Evolutionary conservation across 2,113 vertebrate species (phyloP), one percentile per base, ranked within the genome.

Genomic region (Hypanus sabinus): DNA sequence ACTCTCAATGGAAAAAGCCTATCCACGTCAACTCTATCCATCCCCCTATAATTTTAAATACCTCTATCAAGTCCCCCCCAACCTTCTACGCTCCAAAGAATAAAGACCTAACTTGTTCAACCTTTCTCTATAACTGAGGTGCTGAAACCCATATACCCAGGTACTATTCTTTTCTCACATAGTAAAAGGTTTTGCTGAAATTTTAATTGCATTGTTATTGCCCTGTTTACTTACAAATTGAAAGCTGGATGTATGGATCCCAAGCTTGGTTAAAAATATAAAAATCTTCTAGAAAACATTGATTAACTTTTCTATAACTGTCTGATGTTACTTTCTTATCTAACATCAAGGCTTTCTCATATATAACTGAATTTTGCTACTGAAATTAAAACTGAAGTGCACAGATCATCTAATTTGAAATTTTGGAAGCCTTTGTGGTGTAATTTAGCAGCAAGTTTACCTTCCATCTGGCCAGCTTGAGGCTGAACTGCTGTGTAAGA

Each of bases 391-490:
- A 30, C n/a, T 30, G 16, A 62, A 62, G 62, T 12, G 11, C 38
- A 62, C 57, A 88, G 55, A 0, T n/a, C 27, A 88, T n/a, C 30
- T 88, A n/a, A 30, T n/a, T 62, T 62, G 27, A 14, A 88, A 88
- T 62, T 88, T 62, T 33, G n/a, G 24, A 57, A 5, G 38, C 6
- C 9, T 60, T 88, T 88, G 57, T 33, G 27, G 57, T 12, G 27
- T 60, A n/a, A 30, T 62, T 36, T 90, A 30, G 85, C 27, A 93
- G 71, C 60, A 71, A 93, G 12, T 96, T 97, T 94, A 99, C 99
- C 99, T 97, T 99, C 99, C 95, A 98, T 97, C 96, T 98, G 96
- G 94, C 97, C 97, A 68, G 97, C 95, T 96, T 97, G 97, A 93
- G 96, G 96, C 96, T 98, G 98, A 0, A 98, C 96, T 95, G 96